Evolutionary conservation across 2,888 invertebrate genomes (phyloP).

Genomic region (Ptilodon capucinus): DNA sequence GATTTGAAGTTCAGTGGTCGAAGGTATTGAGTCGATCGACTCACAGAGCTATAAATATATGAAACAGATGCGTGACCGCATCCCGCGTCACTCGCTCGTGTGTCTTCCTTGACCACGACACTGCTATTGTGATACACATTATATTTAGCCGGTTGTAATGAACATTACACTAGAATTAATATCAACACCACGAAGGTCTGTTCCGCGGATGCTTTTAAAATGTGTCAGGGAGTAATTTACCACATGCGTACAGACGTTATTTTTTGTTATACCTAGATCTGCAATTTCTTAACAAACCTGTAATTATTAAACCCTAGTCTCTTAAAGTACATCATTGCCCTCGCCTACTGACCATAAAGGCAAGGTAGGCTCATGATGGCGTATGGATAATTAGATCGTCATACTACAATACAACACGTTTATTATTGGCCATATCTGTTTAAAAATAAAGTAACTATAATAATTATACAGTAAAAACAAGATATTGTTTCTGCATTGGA

Average conservation of each 20-base stretch:
- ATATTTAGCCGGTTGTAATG: conserved; percentile 71
- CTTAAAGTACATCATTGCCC: too few species aligned
- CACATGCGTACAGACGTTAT: too few species aligned
- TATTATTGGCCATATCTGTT: background rate
- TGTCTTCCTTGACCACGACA: conserved; percentile 73
- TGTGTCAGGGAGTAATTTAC: too few species aligned
- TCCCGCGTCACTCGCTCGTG: conserved; percentile 71
- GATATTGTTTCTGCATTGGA: conserved; percentile 35
- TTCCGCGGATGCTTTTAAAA: conserved; percentile 1
- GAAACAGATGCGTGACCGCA: conserved; percentile 61
- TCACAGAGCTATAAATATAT: conserved; percentile 60
- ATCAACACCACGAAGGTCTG: conserved; percentile 23
- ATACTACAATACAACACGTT: background rate
- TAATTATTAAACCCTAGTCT: too few species aligned
- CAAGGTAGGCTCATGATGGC: too few species aligned
- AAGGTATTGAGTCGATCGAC: conserved; percentile 52
- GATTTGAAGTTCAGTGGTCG: conserved; percentile 46
- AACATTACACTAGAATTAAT: conserved; percentile 31
- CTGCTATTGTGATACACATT: conserved; percentile 73
- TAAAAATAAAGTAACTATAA: background rate
- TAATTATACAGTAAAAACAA: background rate
- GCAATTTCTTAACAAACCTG: too few species aligned
- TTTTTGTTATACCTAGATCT: too few species aligned
- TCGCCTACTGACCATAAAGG: too few species aligned
- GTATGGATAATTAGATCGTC: too few species aligned